Conservation (phyloP, 1,140 invertebrate genomes). For the Hylaeus volcanicus region DNA sequence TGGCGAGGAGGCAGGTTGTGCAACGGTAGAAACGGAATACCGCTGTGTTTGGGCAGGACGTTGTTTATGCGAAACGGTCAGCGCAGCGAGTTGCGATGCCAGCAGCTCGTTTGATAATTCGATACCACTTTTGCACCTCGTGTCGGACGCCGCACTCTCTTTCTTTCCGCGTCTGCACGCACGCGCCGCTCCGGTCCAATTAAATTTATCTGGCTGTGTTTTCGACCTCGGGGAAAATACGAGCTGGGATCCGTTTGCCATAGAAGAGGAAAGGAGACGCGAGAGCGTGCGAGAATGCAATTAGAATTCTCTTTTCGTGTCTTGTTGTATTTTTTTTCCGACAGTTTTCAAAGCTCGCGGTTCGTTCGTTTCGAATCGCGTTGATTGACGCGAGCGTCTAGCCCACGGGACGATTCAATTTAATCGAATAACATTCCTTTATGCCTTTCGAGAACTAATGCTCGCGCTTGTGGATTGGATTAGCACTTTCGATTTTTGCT, state of each 20-base stretch:
- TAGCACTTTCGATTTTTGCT: no score
- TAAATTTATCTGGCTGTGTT: constrained; percentile 59
- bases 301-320: background rate
- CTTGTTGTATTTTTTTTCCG: no score
- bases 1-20: background rate
- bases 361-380: background rate
- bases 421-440: constrained; percentile 2
- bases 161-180: constrained; percentile 10
- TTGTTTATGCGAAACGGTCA: constrained; percentile 67
- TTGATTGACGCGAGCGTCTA: background rate
- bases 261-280: background rate
- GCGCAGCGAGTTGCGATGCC: constrained; percentile 59
- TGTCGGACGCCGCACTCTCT: constrained; percentile 4
- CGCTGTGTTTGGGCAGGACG: constrained; percentile 35
- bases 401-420: constrained; percentile 14
- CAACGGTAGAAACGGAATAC: constrained; percentile 46
- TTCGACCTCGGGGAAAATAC: constrained; percentile 36
- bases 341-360: constrained; percentile 15
- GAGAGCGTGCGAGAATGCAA: background rate
- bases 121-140: constrained; percentile 45
- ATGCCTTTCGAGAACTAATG: background rate
- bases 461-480: background rate
- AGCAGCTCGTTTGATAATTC: constrained; percentile 65
- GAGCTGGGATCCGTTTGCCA: background rate
- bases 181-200: constrained; percentile 46